A percentile compares a stretch with the other conserved stretches of the same genome.
Evolutionary conservation across 2,797 vertebrate genomes (phyloP).

Genomic region (Orientallactaga sibirica): DNA sequence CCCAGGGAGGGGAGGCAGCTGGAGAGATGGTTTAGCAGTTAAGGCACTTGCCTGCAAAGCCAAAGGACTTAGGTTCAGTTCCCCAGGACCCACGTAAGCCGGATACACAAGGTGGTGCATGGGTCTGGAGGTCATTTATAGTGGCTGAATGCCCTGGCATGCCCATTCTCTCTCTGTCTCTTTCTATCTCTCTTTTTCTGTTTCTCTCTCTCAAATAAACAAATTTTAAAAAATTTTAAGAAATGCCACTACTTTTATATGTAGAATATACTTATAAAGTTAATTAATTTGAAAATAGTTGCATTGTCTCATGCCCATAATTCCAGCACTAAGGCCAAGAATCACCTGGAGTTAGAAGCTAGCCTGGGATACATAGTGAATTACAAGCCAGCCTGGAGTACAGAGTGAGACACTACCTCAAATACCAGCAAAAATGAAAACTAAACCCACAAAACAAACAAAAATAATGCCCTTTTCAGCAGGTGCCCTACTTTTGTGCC

Average conservation of each 20-base stretch:
- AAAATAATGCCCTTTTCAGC: background rate
- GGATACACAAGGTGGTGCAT: too few species aligned
- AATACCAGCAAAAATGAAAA: background rate
- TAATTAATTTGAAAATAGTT: background rate
- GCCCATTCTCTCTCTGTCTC: too few species aligned
- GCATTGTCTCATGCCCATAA: background rate
- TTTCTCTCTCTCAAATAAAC: too few species aligned
- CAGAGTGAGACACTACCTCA: background rate
- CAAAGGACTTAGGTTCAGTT: too few species aligned
- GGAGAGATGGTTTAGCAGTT: too few species aligned
- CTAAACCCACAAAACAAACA: too few species aligned
- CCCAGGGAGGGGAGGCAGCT: too few species aligned
- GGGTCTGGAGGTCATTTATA: too few species aligned
- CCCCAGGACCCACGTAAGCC: too few species aligned
- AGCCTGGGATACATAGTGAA: background rate
- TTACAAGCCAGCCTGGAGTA: background rate
- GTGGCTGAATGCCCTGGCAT: too few species aligned
- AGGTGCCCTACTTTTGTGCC: background rate
- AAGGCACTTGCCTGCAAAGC: too few species aligned
- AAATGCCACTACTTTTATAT: background rate
- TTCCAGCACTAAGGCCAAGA: background rate
- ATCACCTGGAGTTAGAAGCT: background rate
- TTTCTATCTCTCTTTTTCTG: too few species aligned
- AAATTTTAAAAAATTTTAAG: background rate
- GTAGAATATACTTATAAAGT: background rate